A percentile compares a stretch with the other conserved stretches of the same genome.
phyloP scores from a whole-genome alignment of 2,888 invertebrate genomes.

The Carterocephalus palaemon region DNA sequence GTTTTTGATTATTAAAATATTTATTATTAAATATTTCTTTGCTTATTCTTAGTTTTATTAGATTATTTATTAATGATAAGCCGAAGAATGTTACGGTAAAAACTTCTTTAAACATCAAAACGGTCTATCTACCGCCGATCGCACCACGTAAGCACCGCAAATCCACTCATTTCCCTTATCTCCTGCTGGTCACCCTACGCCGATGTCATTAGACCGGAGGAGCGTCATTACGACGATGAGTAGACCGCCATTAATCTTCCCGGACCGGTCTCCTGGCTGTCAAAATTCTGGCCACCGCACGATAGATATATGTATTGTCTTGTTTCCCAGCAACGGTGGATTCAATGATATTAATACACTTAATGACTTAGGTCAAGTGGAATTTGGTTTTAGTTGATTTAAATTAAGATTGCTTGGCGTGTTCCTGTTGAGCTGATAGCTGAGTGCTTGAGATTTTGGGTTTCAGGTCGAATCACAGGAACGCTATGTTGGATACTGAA shows the following conservation, averaged over 20 bases:
- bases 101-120: neutral
- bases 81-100: too few species aligned
- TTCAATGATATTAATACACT: conserved; percentile 36
- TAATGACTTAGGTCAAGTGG: conserved; percentile 25
- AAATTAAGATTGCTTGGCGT: too few species aligned
- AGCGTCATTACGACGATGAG: conserved; percentile 78
- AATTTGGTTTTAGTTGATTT: conserved; percentile 24
- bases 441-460: too few species aligned
- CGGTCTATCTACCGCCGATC: neutral
- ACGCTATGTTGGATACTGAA: too few species aligned
- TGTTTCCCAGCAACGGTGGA: conserved; percentile 40
- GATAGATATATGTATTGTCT: conserved; percentile 50
- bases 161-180: conserved; percentile 24
- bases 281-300: conserved; percentile 74
- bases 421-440: too few species aligned
- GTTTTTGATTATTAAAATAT: too few species aligned
- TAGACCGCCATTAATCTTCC: conserved; percentile 73
- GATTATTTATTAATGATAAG: too few species aligned
- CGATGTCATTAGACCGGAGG: conserved; percentile 75
- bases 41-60: too few species aligned
- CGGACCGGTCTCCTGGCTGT: conserved; percentile 71
- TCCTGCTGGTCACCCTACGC: conserved; percentile 45
- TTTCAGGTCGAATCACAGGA: too few species aligned
- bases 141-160: conserved; percentile 12
- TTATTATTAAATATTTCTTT: too few species aligned